Conservation (phyloP, 2,113 vertebrate species). For the Zapornia atra region DNA sequence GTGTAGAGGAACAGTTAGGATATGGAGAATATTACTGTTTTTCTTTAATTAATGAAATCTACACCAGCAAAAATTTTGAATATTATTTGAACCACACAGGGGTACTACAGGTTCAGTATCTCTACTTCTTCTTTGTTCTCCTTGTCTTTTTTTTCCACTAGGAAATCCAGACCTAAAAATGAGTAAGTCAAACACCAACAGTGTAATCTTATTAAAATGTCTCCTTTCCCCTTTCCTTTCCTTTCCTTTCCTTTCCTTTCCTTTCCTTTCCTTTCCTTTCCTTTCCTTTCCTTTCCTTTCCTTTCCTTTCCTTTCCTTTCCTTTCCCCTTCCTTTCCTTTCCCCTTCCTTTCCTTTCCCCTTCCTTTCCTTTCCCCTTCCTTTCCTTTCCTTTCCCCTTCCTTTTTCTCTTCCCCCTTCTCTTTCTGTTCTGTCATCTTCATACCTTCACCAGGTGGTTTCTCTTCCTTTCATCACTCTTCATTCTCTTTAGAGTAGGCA, state of each 20-base stretch:
- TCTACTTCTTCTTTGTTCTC: background rate
- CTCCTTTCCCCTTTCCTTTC: no score
- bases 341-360: no score
- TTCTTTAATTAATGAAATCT: background rate
- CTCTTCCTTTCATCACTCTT: background rate
- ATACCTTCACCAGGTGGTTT: background rate
- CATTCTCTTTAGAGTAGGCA: background rate
- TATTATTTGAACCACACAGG: background rate
- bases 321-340: no score
- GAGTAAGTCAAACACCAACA: background rate
- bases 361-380: no score
- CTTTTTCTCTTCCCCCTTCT: no score
- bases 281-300: no score
- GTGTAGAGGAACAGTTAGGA: background rate
- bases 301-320: no score
- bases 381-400: no score
- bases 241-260: no score
- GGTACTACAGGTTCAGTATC: background rate
- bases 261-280: no score
- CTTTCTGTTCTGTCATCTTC: background rate
- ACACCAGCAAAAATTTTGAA: background rate
- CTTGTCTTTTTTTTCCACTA: background rate
- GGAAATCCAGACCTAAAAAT: background rate
- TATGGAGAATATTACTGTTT: background rate
- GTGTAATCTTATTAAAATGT: background rate